Evolutionary conservation across 1,140 invertebrate species (phyloP).

Genomic region (Drosophila malerkotliana): DNA sequence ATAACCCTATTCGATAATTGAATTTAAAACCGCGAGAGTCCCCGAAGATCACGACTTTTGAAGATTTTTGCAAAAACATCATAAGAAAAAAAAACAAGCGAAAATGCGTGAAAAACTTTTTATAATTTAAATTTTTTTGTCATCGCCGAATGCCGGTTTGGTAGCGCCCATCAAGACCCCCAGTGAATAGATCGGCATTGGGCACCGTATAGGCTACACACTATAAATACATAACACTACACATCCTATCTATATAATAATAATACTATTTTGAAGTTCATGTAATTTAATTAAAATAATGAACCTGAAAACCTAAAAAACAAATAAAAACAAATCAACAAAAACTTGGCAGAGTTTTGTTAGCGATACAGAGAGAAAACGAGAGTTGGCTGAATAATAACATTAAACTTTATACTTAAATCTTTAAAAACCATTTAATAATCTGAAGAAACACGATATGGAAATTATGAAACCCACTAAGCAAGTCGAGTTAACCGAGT

Average conservation of each 20-base stretch:
- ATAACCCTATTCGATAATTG: conserved; percentile 43
- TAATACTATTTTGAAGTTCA: conserved; percentile 82
- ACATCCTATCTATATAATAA: conserved; percentile 81
- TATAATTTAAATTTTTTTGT: conserved; percentile 80
- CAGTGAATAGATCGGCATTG: conserved; percentile 43
- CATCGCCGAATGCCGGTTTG: conserved; percentile 34
- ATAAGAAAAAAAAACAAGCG: conserved; percentile 19
- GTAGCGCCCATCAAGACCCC: conserved; percentile 26
- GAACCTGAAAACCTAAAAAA: conserved; percentile 72
- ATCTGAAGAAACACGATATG: conserved; percentile 20
- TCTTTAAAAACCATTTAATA: not conserved
- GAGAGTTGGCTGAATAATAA: conserved; percentile 65
- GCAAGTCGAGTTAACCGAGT: conserved; percentile 68
- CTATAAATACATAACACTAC: conserved; percentile 78
- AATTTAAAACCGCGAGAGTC: conserved; percentile 19
- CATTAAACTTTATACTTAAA: conserved; percentile 5
- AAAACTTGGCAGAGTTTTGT: conserved; percentile 54
- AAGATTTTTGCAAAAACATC: conserved; percentile 19
- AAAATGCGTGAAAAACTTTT: conserved; percentile 66
- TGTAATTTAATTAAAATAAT: conserved; percentile 83
- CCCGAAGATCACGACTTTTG: conserved; percentile 6
- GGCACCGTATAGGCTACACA: conserved; percentile 76
- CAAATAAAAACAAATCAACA: conserved; percentile 52
- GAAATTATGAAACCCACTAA: conserved; percentile 41
- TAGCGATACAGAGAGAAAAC: conserved; percentile 42